Base-by-base conservation (phyloP, 2,888 invertebrate genomes). In the Pammene aurita region DNA sequence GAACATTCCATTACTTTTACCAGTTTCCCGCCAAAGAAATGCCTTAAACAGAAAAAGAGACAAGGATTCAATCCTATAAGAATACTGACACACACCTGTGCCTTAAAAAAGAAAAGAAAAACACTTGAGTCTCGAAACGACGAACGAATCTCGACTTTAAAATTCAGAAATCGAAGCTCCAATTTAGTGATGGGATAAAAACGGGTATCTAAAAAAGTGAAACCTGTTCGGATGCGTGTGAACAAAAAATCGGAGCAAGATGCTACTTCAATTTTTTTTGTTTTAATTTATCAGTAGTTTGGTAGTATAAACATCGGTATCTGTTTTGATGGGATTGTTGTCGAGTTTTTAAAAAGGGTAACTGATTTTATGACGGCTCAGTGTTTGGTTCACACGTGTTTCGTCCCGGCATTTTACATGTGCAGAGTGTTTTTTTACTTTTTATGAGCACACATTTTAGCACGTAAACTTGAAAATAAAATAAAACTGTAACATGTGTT, bases 201-300 rank as follows among this genome's bases (percentile, higher is more conserved):
- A 67, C 70, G 55, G 71, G 67, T 66, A 72, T 72, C 72, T 67
- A 79, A 83, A 82, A 81, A 75, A 68, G 70, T 58, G 74, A 80
- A 84, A 82, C 81, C 69, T 48, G 69, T 65, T 69, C 46, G 76
- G 72, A 72, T 73, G 72, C 69, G 79, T 82, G 81, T 72, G 78
- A 82, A 80, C 80, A 85, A 86, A 86, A 83, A 83, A 79, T 73
- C 74, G 72, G 76, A 76, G 74, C 76, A 77, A 76, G 76, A 76
- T 74, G 83, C 82, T 80, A 83, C 82, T 77, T 76, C 69, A 73
- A 71, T 76, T 79, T 78, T 76, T 75, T 70, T 75, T 60, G 63
- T 74, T 69, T 72, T 77, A 80, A 82, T 80, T 81, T 82, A 80
- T 80, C 75, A 74, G 74, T 74, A 75, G 76, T 75, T 73, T 26